These are phyloP conservation scores for Ylistrum balloti DNA, from an alignment of 1,140 invertebrate genomes.

Conservation along the genomic window DNA sequence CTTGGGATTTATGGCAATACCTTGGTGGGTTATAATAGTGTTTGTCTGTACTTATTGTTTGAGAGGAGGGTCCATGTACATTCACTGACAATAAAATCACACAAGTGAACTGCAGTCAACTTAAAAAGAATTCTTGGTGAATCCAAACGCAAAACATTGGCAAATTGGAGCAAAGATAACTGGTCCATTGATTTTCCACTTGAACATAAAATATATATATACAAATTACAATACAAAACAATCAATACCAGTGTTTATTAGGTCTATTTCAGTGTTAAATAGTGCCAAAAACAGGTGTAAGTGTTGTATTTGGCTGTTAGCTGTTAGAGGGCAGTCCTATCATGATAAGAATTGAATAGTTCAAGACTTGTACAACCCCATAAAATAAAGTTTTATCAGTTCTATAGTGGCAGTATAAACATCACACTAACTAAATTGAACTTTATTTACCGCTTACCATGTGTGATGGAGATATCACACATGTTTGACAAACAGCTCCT, in stretches of 20 bases:
- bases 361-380: not conserved
- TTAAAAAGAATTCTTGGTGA: not conserved
- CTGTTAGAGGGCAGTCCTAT: not conserved
- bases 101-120: not conserved
- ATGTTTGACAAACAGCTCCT: not conserved
- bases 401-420: not conserved
- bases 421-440: conserved; percentile 35
- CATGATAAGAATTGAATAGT: conserved; percentile 13
- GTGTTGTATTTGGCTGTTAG: too few species aligned
- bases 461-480: not conserved
- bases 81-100: not conserved
- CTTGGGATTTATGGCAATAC: not conserved
- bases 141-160: not conserved
- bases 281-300: too few species aligned
- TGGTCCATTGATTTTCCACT: too few species aligned
- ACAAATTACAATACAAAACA: not conserved
- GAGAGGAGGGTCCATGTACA: not conserved
- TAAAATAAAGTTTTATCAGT: not conserved
- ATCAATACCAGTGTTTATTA: not conserved
- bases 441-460: conserved; percentile 38
- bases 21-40: not conserved
- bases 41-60: not conserved
- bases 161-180: too few species aligned
- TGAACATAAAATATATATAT: too few species aligned
- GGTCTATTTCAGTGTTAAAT: too few species aligned